A percentile compares a stretch with the other conserved stretches of the same genome.
Evolutionary conservation across 1,140 invertebrate genomes (phyloP).

Genomic region (Drosophila burlai): DNA sequence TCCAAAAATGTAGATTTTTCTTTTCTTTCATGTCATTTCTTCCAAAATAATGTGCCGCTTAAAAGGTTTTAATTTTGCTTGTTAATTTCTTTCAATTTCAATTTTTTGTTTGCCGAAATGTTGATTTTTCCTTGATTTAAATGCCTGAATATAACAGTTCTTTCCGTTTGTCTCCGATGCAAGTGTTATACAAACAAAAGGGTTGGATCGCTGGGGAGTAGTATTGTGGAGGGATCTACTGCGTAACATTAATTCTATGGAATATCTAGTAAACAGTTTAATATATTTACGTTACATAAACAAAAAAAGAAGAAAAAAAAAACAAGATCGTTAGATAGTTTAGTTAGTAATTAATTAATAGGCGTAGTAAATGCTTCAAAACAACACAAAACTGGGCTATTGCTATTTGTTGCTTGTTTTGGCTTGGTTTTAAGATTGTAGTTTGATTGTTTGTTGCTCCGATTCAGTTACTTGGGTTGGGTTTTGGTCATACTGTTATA

Average conservation of each 20-base stretch:
- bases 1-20: slow-evolving; percentile 38
- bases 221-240: slow-evolving; percentile 14
- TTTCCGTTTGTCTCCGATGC: slow-evolving; percentile 42
- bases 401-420: slow-evolving; percentile 54
- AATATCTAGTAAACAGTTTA: slow-evolving; percentile 42
- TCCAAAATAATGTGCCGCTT: slow-evolving; percentile 44
- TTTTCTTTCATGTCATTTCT: slow-evolving; percentile 23
- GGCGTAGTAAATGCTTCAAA: slow-evolving; percentile 33
- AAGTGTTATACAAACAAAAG: slow-evolving; percentile 76
- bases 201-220: slow-evolving; percentile 20
- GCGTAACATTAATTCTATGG: slow-evolving; percentile 49
- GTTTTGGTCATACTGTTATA: slow-evolving; percentile 48
- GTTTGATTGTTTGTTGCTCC: slow-evolving; percentile 83
- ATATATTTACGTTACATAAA: slow-evolving; percentile 50
- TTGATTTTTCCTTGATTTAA: slow-evolving; percentile 57
- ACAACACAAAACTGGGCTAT: slow-evolving; percentile 76
- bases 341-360: slow-evolving; percentile 54
- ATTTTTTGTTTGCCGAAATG: slow-evolving; percentile 72
- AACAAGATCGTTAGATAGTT: slow-evolving; percentile 13
- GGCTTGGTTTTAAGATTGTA: slow-evolving; percentile 35
- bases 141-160: slow-evolving; percentile 57
- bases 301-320: slow-evolving; percentile 25
- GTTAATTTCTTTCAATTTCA: slow-evolving; percentile 39
- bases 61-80: slow-evolving; percentile 49
- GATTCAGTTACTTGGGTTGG: slow-evolving; percentile 75